A percentile compares a stretch with the other conserved stretches of the same genome.
Conservation (phyloP, 2,888 invertebrate species). For the Erannis defoliaria region DNA sequence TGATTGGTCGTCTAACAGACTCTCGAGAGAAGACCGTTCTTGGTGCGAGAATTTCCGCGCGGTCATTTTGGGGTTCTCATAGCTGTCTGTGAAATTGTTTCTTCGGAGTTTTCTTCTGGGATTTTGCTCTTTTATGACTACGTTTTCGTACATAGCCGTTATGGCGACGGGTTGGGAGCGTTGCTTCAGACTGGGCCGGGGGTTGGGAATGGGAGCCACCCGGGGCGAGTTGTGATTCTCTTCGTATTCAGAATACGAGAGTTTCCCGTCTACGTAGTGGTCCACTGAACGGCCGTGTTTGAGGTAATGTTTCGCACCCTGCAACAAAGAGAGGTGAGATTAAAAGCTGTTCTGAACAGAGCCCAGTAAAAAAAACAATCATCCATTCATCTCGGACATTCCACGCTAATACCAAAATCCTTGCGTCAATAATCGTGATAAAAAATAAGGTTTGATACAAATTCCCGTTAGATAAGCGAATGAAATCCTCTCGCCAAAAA, state of each 20-base stretch:
- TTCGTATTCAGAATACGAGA: constrained; percentile 85
- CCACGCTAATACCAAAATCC: neutral
- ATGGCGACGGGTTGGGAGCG: constrained; percentile 90
- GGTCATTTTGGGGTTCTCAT: constrained; percentile 81
- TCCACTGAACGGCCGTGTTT: constrained; percentile 91
- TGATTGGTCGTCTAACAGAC: constrained; percentile 86
- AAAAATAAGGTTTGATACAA: neutral
- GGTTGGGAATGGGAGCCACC: constrained; percentile 77
- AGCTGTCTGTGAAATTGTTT: constrained; percentile 87
- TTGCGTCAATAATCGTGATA: neutral
- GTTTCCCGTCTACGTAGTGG: constrained; percentile 91
- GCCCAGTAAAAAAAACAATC: neutral
- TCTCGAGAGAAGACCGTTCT: constrained; percentile 87
- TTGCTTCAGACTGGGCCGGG: constrained; percentile 77
- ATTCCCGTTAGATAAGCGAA: neutral
- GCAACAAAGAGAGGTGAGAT: constrained; percentile 63
- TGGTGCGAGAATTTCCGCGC: constrained; percentile 82
- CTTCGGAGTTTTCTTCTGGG: constrained; percentile 90
- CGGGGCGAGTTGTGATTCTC: constrained; percentile 79
- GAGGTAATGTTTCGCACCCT: constrained; percentile 86
- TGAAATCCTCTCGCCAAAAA: neutral
- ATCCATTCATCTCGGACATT: constrained; percentile 24
- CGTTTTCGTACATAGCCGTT: constrained; percentile 91
- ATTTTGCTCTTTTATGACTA: constrained; percentile 90
- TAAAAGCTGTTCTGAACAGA: neutral